These are phyloP conservation scores for Lymantria monacha DNA, from an alignment of 2,888 invertebrate genomes.

Conservation along the genomic window DNA sequence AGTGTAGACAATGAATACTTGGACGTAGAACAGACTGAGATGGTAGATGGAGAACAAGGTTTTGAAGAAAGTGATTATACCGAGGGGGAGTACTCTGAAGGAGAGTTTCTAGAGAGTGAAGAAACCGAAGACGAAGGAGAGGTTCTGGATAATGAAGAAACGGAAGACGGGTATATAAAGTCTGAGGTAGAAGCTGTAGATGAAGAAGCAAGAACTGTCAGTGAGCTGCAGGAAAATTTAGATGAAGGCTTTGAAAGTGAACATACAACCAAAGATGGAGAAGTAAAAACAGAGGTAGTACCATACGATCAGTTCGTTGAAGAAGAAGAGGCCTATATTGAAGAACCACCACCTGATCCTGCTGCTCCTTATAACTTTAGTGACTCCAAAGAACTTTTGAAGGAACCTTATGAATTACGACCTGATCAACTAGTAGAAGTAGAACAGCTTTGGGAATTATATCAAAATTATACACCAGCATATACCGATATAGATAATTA, in stretches of 20 bases:
- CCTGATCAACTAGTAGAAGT: conserved; percentile 70
- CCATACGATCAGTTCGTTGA: conserved; percentile 43
- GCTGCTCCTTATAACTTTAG: conserved; percentile 62
- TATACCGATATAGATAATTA: conserved; percentile 64
- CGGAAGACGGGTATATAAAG: conserved; percentile 11
- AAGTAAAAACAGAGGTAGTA: conserved; percentile 30
- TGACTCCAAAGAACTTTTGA: conserved; percentile 64
- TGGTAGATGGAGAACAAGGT: conserved; percentile 7
- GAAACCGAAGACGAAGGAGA: conserved; percentile 13
- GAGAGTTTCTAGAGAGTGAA: conserved; percentile 10
- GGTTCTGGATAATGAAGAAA: conserved; percentile 10
- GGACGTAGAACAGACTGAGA: conserved; percentile 18
- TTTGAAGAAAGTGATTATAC: neutral
- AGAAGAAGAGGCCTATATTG: conserved; percentile 55
- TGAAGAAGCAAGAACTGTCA: conserved; percentile 33
- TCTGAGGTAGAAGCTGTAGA: conserved; percentile 30
- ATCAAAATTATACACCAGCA: conserved; percentile 68
- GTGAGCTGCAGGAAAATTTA: conserved; percentile 4
- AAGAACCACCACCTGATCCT: conserved; percentile 69
- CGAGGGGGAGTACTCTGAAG: conserved; percentile 9
- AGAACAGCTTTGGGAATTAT: conserved; percentile 66
- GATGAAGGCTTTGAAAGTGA: conserved; percentile 39
- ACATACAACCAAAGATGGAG: conserved; percentile 23
- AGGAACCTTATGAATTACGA: conserved; percentile 56
- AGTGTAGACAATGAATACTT: conserved; percentile 8